Base-by-base conservation (phyloP, 2,113 vertebrate species). In the Sceloporus tristichus region DNA sequence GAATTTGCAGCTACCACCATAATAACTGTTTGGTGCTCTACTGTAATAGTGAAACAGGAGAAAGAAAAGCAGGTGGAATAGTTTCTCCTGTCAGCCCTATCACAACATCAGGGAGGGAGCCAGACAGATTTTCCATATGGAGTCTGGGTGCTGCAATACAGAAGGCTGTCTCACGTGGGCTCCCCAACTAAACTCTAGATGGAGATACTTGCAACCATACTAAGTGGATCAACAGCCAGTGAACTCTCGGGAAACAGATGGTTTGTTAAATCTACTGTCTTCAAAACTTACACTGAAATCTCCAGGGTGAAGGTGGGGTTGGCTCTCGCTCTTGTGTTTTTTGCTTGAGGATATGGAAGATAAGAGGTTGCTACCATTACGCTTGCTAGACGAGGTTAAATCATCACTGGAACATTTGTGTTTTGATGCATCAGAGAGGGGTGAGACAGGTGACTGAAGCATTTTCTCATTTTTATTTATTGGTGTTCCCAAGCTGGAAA, bases 381-480 rank as follows among this genome's bases (percentile, higher is more conserved):
- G 91, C 93, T 95, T 96, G 93, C 92, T 91, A 90, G 96, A 93
- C 82, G 96, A 96, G 87, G 96, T 97, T 79, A 96, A 89, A 96
- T 98, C 98, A 92, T 95, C 95, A 14, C 90, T 92, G 91, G 96
- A 93, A 92, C 97, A 96, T 95, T 95, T 96, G 94, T 97, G 93
- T 94, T 98, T 98, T 0, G 97, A 96, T 86, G 95, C 95, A 88
- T 97, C 97, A 0, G 98, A 97, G 92, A 98, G 94, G 42, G 98
- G 98, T 84, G 98, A 98, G 90, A 98, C 74, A 4, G 98, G 98
- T 56, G 98, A 98, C 89, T 97, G 93, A 21, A 98, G 98, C 92
- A 97, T 94, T 95, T 96, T 97, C 94, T 98, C 98, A 95, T 94
- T 97, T 96, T 98, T 98, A 97, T 97, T 97, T 95, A 97, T 94